Evolutionary conservation across 2,797 vertebrate species (phyloP).

Genomic region (Erpetoichthys calabaricus): DNA sequence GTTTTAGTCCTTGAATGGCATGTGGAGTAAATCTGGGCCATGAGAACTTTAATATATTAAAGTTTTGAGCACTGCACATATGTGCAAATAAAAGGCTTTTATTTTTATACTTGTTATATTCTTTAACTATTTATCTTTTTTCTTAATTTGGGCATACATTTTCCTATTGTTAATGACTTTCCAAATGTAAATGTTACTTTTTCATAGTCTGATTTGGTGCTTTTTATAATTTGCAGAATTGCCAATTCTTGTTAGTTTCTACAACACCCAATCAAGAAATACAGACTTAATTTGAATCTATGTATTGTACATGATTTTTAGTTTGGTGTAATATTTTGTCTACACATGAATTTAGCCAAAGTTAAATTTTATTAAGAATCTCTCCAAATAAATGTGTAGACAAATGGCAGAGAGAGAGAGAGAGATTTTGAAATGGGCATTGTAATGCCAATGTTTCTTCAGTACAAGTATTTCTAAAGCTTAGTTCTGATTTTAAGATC

Average conservation of each 20-base stretch:
- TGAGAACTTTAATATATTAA: slow-evolving; percentile 36
- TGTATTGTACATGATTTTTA: no score
- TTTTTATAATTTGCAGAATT: slow-evolving; percentile 1
- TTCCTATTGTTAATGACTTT: slow-evolving; percentile 5
- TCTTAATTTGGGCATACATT: slow-evolving; percentile 3
- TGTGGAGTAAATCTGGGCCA: slow-evolving; percentile 23
- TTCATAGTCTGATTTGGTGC: slow-evolving; percentile 1
- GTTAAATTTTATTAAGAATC: no score
- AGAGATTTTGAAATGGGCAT: no score
- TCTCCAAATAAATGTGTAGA: no score
- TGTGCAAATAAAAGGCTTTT: slow-evolving; percentile 14
- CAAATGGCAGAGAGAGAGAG: no score
- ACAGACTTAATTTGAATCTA: no score
- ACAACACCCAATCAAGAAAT: no score
- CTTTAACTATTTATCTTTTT: slow-evolving; percentile 19
- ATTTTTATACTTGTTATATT: slow-evolving; percentile 18
- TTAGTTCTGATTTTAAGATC: no score
- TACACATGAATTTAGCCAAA: no score
- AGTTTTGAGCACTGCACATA: slow-evolving; percentile 34
- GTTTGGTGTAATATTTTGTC: no score
- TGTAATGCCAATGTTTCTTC: no score
- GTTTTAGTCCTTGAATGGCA: slow-evolving; percentile 45
- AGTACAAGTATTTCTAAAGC: no score
- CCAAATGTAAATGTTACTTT: neutral
- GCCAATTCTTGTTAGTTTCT: neutral